Conservation (phyloP, 2,888 invertebrate genomes). For the Drosophila mimica region DNA sequence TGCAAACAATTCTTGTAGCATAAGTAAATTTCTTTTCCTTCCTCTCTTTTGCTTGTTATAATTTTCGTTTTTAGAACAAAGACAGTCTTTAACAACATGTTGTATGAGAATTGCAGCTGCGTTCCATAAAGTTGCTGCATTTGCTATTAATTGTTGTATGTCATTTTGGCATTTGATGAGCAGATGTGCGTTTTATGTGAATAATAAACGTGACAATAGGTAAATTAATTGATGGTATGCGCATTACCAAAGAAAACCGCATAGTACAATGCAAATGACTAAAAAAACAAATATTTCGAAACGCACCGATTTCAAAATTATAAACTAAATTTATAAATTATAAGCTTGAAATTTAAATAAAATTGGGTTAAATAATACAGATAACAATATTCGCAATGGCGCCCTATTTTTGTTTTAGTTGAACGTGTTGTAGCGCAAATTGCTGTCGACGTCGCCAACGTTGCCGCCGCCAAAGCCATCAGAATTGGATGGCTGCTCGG, state of each 20-base stretch:
- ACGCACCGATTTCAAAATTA: slow-evolving; percentile 35
- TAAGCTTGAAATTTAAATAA: slow-evolving; percentile 56
- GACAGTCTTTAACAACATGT: slow-evolving; percentile 74
- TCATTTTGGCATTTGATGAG: slow-evolving; percentile 77
- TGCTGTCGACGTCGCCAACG: slow-evolving; percentile 77
- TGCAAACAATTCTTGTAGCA: slow-evolving; percentile 46
- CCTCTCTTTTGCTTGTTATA: slow-evolving; percentile 26
- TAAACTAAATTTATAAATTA: slow-evolving; percentile 29
- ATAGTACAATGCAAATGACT: slow-evolving; percentile 50
- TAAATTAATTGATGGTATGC: slow-evolving; percentile 7
- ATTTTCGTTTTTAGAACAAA: slow-evolving; percentile 69
- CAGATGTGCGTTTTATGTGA: slow-evolving; percentile 59
- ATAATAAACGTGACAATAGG: slow-evolving; percentile 23
- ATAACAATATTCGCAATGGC: slow-evolving; percentile 58
- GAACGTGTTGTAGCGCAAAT: slow-evolving; percentile 80
- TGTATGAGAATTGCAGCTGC: slow-evolving; percentile 46
- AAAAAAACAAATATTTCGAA: slow-evolving; percentile 41
- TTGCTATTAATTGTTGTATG: slow-evolving; percentile 46
- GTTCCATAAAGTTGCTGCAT: slow-evolving; percentile 49
- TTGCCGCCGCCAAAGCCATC: slow-evolving; percentile 58
- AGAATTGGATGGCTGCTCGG: slow-evolving; percentile 69
- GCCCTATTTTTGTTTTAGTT: slow-evolving; percentile 54
- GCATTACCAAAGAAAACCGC: slow-evolving; percentile 19
- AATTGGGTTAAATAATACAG: slow-evolving; percentile 63
- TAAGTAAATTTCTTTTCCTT: slow-evolving; percentile 30